These are phyloP conservation scores for Ophion costatus DNA, from an alignment of 2,888 invertebrate species.

Conservation along the genomic window DNA sequence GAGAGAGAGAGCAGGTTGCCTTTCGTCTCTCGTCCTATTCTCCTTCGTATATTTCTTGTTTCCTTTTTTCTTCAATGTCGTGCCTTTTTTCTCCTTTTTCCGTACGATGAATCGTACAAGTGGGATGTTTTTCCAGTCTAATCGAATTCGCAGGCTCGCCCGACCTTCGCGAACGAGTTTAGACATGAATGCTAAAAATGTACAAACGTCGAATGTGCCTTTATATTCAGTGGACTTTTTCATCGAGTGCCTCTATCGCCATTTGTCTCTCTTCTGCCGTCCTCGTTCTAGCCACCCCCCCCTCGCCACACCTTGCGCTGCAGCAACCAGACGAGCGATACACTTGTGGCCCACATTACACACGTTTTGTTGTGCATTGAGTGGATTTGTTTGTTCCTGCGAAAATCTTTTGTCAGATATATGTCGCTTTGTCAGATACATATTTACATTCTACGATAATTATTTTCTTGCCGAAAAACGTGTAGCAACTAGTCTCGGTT, in stretches of 20 bases:
- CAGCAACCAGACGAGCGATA: background rate
- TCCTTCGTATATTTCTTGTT: conserved; percentile 1
- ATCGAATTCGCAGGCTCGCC: conserved; percentile 49
- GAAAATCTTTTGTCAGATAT: too few species aligned
- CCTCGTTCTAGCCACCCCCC: too few species aligned
- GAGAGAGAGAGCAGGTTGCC: background rate
- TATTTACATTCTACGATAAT: too few species aligned
- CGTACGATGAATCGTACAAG: conserved; percentile 38
- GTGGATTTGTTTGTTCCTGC: background rate
- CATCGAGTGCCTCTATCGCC: background rate
- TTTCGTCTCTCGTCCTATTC: background rate
- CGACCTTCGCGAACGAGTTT: conserved; percentile 59
- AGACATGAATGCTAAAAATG: conserved; percentile 57
- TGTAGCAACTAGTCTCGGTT: too few species aligned
- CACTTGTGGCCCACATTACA: background rate
- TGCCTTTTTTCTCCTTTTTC: conserved; percentile 4
- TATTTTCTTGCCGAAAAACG: too few species aligned
- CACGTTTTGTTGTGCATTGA: background rate
- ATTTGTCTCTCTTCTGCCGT: background rate
- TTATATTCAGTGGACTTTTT: background rate
- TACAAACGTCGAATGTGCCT: conserved; percentile 40
- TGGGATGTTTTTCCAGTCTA: conserved; percentile 53
- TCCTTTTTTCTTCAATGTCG: background rate
- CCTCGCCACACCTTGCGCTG: background rate
- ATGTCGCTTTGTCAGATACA: too few species aligned